Base-by-base conservation (phyloP, 1,140 invertebrate genomes). In the Alviniconcha marisindica region DNA sequence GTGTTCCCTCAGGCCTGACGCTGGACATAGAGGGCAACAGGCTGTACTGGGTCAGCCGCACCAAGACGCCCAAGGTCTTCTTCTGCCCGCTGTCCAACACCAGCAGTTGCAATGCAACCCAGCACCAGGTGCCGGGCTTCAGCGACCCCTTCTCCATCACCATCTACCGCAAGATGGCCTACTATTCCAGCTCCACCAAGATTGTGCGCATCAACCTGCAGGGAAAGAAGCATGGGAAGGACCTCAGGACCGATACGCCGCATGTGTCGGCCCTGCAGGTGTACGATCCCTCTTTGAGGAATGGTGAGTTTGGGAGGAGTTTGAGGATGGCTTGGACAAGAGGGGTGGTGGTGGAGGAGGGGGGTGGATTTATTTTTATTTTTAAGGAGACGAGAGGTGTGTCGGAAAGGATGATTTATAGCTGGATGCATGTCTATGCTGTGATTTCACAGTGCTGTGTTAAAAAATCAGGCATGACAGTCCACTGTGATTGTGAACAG, bases 271-370 rank as follows among this genome's bases (percentile, higher is more conserved):
- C 95, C 42, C 91, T 97, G 85, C 94, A 95, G 82, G 95, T 97
- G 81, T 97, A 96, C 90, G 96, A 97, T 93, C 94, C 95, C 38
- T 91, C 92, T 90, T 95, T 69, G 95, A 96, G 92, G 90, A 87
- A 82, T 93, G 93, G 84, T 84, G 78, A 83, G 69, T 71, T 14
- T 10, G 2, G 69, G 54, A 18, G 54, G 21, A 15, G n/a, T n/a
- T n/a, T n/a, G n/a, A n/a, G n/a, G n/a, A n/a, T n/a, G n/a, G n/a
- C n/a, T n/a, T n/a, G n/a, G n/a, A n/a, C n/a, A n/a, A n/a, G n/a
- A n/a, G n/a, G n/a, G n/a, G n/a, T n/a, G n/a, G n/a, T n/a, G n/a
- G n/a, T n/a, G n/a, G n/a, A n/a, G n/a, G n/a, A n/a, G n/a, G n/a
- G n/a, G n/a, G n/a, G n/a, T n/a, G n/a, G n/a, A n/a, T n/a, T n/a